A percentile compares a stretch with the other conserved stretches of the same genome.
Conservation (phyloP, 2,113 vertebrate genomes). For the Hypomesus transpacificus region DNA sequence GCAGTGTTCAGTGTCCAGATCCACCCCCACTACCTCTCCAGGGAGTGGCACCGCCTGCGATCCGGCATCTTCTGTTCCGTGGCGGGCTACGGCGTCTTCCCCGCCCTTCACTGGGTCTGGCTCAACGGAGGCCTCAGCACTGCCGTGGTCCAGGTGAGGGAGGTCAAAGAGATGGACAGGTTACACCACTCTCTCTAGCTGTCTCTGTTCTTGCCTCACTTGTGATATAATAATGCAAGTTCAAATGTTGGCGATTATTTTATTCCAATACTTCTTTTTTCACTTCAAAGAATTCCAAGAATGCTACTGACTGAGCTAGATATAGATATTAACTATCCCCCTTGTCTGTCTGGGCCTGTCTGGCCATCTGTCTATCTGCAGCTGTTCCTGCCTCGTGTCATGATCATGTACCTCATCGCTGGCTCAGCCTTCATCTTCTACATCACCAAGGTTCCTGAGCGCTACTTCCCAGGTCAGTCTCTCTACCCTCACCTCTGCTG, state of each 20-base stretch:
- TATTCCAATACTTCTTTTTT: too few species aligned
- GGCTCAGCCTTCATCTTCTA: constrained; percentile 93
- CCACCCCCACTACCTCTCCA: constrained; percentile 91
- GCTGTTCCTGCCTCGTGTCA: constrained; percentile 92
- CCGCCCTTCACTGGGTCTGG: constrained; percentile 94
- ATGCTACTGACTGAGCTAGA: too few species aligned
- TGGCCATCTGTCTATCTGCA: constrained; percentile 60
- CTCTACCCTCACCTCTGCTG: neutral
- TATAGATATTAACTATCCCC: neutral
- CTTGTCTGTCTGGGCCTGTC: neutral
- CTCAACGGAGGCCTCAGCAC: constrained; percentile 83
- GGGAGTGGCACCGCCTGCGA: constrained; percentile 87
- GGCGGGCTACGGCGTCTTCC: constrained; percentile 86
- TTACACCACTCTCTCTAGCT: too few species aligned
- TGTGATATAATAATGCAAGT: too few species aligned
- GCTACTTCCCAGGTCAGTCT: constrained; percentile 91
- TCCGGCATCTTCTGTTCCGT: constrained; percentile 88
- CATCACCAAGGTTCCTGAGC: constrained; percentile 94
- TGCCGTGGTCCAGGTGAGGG: constrained; percentile 84
- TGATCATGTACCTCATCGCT: constrained; percentile 94
- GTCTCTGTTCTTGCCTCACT: too few species aligned
- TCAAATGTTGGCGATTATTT: too few species aligned
- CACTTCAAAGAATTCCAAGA: too few species aligned
- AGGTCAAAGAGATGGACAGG: neutral
- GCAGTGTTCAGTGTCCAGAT: constrained; percentile 94